Evolutionary conservation across 2,797 vertebrate genomes (phyloP).

Genomic region (Pangasius macronema): DNA sequence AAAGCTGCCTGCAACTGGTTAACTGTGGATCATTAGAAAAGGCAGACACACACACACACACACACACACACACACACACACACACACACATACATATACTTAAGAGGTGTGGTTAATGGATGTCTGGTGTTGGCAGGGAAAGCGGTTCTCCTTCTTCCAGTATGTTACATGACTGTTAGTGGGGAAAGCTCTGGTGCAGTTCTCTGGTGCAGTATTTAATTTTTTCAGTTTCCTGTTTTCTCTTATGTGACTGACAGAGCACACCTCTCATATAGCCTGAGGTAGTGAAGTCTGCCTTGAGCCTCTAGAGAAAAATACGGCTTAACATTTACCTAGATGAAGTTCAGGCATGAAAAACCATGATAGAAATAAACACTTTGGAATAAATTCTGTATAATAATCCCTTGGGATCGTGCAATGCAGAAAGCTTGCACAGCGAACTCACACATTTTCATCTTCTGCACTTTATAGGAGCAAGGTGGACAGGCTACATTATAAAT

Average conservation of each 20-base stretch:
- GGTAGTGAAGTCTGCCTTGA: neutral
- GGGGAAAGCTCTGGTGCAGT: neutral
- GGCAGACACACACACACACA: neutral
- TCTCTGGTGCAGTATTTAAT: neutral
- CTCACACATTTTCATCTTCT: neutral
- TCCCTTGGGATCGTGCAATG: neutral
- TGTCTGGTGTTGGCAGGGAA: neutral
- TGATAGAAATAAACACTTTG: neutral
- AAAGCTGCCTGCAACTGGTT: constrained; percentile 36
- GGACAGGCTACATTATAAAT: neutral
- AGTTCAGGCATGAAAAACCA: neutral
- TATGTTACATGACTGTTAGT: neutral
- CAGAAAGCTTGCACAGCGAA: neutral
- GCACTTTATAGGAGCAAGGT: neutral
- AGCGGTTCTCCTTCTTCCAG: neutral
- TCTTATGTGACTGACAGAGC: neutral
- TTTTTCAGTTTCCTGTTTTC: neutral
- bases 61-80: no score
- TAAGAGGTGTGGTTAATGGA: constrained; percentile 8
- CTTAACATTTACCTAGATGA: constrained; percentile 10
- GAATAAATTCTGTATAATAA: constrained; percentile 12
- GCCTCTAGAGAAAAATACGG: neutral
- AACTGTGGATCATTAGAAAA: constrained; percentile 46
- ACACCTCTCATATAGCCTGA: neutral
- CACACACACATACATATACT: neutral